These are phyloP conservation scores for Trochalopteron elliotii DNA, from an alignment of 2,113 vertebrate genomes.

Conservation along the genomic window DNA sequence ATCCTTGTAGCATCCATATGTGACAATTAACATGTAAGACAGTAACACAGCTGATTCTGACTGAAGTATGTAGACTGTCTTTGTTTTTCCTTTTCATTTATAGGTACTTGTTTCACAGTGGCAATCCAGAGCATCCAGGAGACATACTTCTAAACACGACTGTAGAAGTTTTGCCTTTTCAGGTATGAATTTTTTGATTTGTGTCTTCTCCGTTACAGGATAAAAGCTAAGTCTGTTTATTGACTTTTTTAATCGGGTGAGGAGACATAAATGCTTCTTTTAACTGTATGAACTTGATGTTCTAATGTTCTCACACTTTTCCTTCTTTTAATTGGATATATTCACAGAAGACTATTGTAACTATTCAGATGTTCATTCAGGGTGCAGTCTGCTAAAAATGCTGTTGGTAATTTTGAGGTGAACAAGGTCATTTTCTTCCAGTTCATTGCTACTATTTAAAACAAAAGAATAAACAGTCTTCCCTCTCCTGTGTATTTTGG, in stretches of 20 bases:
- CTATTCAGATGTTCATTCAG: background rate
- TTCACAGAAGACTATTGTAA: background rate
- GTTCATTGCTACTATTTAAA: background rate
- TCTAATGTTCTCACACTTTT: background rate
- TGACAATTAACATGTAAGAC: background rate
- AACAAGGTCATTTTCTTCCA: background rate
- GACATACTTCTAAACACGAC: constrained; percentile 93
- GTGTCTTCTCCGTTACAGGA: background rate
- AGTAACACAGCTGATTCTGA: background rate
- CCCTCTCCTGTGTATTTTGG: background rate
- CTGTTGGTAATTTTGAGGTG: background rate
- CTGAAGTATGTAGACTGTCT: background rate
- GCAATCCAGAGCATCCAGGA: constrained; percentile 95
- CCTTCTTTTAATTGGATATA: background rate
- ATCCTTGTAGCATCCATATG: background rate
- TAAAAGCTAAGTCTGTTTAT: background rate
- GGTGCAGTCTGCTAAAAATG: background rate
- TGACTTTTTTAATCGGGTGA: background rate
- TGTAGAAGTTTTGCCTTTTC: constrained; percentile 91
- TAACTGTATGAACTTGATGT: background rate
- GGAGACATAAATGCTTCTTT: background rate
- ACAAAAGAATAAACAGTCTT: background rate
- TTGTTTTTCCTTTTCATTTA: constrained; percentile 22
- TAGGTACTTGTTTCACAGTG: constrained; percentile 96
- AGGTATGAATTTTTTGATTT: constrained; percentile 71